Evolutionary conservation across 1,140 invertebrate genomes (phyloP), one percentile per base, ranked within the genome.

Genomic region (Oncopeltus fasciatus): DNA sequence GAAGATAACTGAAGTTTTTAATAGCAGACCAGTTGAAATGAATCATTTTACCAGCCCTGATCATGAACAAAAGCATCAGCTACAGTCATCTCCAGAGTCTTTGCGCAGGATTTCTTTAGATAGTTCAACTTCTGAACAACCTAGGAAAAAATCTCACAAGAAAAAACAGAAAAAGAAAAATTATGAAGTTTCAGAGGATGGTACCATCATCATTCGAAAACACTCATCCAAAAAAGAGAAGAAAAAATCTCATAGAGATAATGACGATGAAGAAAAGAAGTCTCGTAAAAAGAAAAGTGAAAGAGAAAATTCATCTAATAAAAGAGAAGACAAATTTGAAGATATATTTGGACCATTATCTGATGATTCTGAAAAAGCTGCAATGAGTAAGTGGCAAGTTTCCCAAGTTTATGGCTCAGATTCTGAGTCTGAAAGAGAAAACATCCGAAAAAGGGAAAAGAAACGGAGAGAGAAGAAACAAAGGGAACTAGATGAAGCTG

Each of bases 331-430:
- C 46, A 83, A 87, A 70, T 88, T 90, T 84, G 86, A 90, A 72
- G 87, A 89, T 67, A 90, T 91, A 61, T 92, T 91, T 73, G 88
- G 88, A 2, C 85, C 88, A 1, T 75, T 91, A 28, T 90, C 88
- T 0, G 89, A 92, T 69, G 85, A 90, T 63, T 72, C 71, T 12
- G 72, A 73, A 0, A 70, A 72, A 69, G 53, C 68, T 69, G 26
- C 46, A 65, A 5, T 60, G 64, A 53, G 51, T 14, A 73, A 72
- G 60, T 69, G 70, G 67, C 67, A 71, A 46, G 70, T 72, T 11
- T 69, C 71, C 18, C 65, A 71, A 57, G 69, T 73, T 20, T 74
- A 73, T 64, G 70, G 68, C 31, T 71, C 71, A n/a, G 71, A 72
- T 67, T 72, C 73, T 31, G 72, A 74, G 57, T 69, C 66, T 14